Conservation (phyloP, 2,113 vertebrate species). For the Triplophysa siluroides region DNA sequence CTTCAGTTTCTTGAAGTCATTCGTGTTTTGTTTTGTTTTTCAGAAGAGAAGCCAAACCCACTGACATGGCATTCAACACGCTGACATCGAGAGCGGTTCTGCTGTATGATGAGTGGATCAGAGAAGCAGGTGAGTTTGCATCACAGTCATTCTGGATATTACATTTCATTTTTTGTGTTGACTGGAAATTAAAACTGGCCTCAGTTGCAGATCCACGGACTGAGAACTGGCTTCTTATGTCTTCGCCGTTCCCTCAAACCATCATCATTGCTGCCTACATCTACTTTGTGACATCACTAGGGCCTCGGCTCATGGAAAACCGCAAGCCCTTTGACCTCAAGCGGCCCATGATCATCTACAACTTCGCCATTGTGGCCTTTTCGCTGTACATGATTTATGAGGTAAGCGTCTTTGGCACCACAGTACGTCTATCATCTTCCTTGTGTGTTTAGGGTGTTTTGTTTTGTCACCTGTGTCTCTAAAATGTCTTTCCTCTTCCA, state of each 20-base stretch:
- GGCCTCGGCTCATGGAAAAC: slow-evolving; percentile 87
- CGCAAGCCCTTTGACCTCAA: slow-evolving; percentile 85
- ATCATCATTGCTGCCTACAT: slow-evolving; percentile 79
- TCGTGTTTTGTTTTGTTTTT: not conserved
- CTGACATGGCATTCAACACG: slow-evolving; percentile 79
- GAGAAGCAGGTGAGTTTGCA: slow-evolving; percentile 80
- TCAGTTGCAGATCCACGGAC: slow-evolving; percentile 78
- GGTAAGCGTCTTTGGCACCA: slow-evolving; percentile 63
- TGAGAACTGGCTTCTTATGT: slow-evolving; percentile 83
- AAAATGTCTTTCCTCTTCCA: slow-evolving; percentile 68
- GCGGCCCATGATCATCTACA: slow-evolving; percentile 80
- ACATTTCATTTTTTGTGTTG: not conserved
- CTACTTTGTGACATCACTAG: slow-evolving; percentile 83
- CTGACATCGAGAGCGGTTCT: slow-evolving; percentile 77
- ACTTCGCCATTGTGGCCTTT: slow-evolving; percentile 79
- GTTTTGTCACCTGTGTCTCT: not conserved
- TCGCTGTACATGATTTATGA: slow-evolving; percentile 87
- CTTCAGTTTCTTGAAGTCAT: not conserved
- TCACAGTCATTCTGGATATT: not conserved
- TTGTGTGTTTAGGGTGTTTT: not conserved
- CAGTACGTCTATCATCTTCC: not conserved
- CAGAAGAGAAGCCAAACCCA: not conserved
- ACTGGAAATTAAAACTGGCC: not conserved
- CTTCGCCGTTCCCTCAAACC: slow-evolving; percentile 82
- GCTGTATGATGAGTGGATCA: slow-evolving; percentile 83